Evolutionary conservation across 2,888 invertebrate genomes (phyloP).

Genomic region (Cinara cedri): DNA sequence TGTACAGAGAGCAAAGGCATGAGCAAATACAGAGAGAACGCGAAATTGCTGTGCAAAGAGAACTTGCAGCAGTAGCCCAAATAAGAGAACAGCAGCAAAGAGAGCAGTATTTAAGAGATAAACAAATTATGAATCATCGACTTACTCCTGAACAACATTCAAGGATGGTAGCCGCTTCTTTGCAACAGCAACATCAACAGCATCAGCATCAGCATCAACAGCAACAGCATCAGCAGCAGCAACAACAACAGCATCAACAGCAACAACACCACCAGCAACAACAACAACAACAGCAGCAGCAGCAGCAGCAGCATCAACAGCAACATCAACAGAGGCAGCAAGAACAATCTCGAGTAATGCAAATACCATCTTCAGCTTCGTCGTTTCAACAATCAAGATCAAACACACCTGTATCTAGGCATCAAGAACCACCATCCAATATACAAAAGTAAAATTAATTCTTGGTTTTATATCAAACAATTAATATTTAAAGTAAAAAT

Average conservation of each 20-base stretch:
- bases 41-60: constrained; percentile 57
- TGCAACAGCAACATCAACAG: constrained; percentile 61
- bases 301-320: constrained; percentile 59
- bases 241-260: constrained; percentile 57
- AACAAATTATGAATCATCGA: constrained; percentile 59
- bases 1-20: constrained; percentile 48
- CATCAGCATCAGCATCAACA: constrained; percentile 61
- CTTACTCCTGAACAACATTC: constrained; percentile 54
- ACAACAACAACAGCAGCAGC: constrained; percentile 61
- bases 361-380: constrained; percentile 58
- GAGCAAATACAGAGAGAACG: constrained; percentile 58
- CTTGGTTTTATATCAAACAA: background rate
- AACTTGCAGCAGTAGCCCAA: constrained; percentile 56
- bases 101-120: constrained; percentile 59
- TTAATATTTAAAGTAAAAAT: no score
- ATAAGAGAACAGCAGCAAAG: constrained; percentile 62
- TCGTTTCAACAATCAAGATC: constrained; percentile 56
- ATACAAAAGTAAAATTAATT: constrained; percentile 42
- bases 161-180: constrained; percentile 53
- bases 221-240: constrained; percentile 60
- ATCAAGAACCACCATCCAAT: constrained; percentile 58
- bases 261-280: constrained; percentile 58
- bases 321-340: background rate
- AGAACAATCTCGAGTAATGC: constrained; percentile 58
- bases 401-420: constrained; percentile 59